Evolutionary conservation across 2,797 vertebrate species (phyloP).

Genomic region (Arrhamphus sclerolepis): DNA sequence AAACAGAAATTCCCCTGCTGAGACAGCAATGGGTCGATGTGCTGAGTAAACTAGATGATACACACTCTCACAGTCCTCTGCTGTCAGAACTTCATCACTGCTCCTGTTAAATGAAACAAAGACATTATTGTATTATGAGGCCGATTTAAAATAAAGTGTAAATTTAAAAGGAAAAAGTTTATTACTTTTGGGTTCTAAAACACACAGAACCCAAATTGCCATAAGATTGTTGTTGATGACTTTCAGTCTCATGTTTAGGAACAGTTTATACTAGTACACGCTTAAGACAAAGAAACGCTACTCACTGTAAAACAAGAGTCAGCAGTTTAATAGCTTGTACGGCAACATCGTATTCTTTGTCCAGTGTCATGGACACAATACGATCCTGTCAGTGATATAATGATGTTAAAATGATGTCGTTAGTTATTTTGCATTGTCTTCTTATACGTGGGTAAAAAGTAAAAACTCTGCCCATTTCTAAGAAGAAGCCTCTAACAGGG

Average conservation of each 20-base stretch:
- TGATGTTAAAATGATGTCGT: no score
- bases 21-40: conserved; percentile 93
- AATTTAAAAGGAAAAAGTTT: no score
- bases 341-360: conserved; percentile 98
- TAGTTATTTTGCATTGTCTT: neutral
- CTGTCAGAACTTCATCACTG: conserved; percentile 93
- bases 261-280: neutral
- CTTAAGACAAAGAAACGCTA: conserved; percentile 42
- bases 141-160: neutral
- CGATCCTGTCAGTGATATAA: conserved; percentile 84
- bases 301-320: conserved; percentile 97
- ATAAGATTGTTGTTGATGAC: no score
- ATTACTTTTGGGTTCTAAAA: no score
- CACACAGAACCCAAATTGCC: no score
- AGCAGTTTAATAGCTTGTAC: conserved; percentile 99
- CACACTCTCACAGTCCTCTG: conserved; percentile 98
- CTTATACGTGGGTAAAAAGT: no score
- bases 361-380: conserved; percentile 98
- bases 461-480: neutral
- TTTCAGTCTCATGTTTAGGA: no score
- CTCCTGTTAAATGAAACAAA: conserved; percentile 78
- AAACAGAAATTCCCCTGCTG: conserved; percentile 96
- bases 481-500: neutral
- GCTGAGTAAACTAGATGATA: conserved; percentile 98
- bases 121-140: neutral